A percentile compares a stretch with the other conserved stretches of the same genome.
phyloP scores from a whole-genome alignment of 2,888 invertebrate genomes.

The Uloborus plumipes region DNA sequence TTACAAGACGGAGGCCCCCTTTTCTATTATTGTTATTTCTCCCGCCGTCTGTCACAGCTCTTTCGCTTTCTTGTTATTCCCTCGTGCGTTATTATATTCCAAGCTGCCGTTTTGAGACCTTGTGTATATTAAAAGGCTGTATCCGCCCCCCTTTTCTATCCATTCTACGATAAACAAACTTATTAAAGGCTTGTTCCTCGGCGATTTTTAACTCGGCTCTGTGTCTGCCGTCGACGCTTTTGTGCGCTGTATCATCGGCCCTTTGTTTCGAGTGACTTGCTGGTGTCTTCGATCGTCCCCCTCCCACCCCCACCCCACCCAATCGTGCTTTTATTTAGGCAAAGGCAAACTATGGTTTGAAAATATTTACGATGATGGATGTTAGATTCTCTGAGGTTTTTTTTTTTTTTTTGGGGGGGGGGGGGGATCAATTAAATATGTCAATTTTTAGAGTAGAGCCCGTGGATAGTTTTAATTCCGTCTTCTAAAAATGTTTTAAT shows the following conservation, averaged over 20 bases:
- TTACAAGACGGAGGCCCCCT: constrained; percentile 45
- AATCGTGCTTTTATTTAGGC: too few species aligned
- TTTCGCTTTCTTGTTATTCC: constrained; percentile 50
- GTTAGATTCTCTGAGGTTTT: too few species aligned
- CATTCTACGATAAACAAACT: constrained; percentile 55
- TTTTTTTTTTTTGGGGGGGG: too few species aligned
- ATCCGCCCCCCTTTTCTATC: constrained; percentile 11
- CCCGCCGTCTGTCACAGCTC: constrained; percentile 32
- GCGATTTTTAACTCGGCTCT: constrained; percentile 39
- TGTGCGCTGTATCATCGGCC: constrained; percentile 18
- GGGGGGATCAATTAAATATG: too few species aligned
- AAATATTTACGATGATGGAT: too few species aligned
- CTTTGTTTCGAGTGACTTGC: constrained; percentile 41
- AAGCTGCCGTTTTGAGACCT: constrained; percentile 30
- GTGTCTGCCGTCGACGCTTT: constrained; percentile 12
- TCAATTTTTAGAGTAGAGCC: too few species aligned
- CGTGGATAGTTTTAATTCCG: too few species aligned
- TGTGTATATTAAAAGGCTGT: constrained; percentile 52
- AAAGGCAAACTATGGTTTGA: too few species aligned
- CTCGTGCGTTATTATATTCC: constrained; percentile 31
- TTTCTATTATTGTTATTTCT: constrained; percentile 62
- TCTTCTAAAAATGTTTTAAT: too few species aligned
- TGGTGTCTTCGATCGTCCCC: constrained; percentile 12
- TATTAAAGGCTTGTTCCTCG: constrained; percentile 60
- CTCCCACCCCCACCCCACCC: not conserved